Evolutionary conservation across 2,888 invertebrate genomes (phyloP).

Genomic region (Hartigia nigra): DNA sequence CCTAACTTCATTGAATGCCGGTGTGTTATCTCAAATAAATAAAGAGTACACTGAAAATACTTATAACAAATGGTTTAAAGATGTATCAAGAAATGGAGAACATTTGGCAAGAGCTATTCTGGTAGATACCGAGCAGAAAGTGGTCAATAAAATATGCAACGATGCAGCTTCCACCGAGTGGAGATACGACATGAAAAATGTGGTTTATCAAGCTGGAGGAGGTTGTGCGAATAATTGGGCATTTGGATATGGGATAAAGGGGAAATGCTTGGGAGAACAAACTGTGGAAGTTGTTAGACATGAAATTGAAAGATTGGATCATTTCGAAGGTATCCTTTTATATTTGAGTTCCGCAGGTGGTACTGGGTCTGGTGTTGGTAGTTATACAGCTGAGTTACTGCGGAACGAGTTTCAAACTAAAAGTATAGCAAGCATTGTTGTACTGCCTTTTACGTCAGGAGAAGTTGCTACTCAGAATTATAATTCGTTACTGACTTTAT

Average conservation of each 20-base stretch:
- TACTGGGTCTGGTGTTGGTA: slow-evolving; percentile 70
- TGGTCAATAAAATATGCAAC: slow-evolving; percentile 56
- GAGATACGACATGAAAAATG: slow-evolving; percentile 62
- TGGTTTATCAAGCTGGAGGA: slow-evolving; percentile 62
- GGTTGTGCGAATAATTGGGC: slow-evolving; percentile 71
- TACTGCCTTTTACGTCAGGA: slow-evolving; percentile 67
- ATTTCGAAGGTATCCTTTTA: slow-evolving; percentile 64
- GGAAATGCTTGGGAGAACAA: slow-evolving; percentile 57
- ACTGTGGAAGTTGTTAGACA: slow-evolving; percentile 62
- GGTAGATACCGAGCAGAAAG: slow-evolving; percentile 69
- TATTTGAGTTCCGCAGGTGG: slow-evolving; percentile 69
- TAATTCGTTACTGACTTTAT: slow-evolving; percentile 67
- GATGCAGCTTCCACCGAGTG: slow-evolving; percentile 46
- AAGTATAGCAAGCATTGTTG: slow-evolving; percentile 60
- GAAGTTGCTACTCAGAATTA: slow-evolving; percentile 69
- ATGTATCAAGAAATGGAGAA: slow-evolving; percentile 52
- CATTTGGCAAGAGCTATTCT: slow-evolving; percentile 66
- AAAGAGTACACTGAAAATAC: slow-evolving; percentile 57
- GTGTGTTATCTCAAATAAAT: slow-evolving; percentile 48
- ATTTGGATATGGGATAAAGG: slow-evolving; percentile 66
- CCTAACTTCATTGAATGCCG: slow-evolving; percentile 48
- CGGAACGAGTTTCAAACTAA: slow-evolving; percentile 67
- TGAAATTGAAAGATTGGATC: slow-evolving; percentile 66
- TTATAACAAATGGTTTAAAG: slow-evolving; percentile 66
- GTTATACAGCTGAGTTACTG: slow-evolving; percentile 63